Evolutionary conservation across 2,113 vertebrate species (phyloP), one percentile per base, ranked within the genome.

Genomic region (Zingel zingel): DNA sequence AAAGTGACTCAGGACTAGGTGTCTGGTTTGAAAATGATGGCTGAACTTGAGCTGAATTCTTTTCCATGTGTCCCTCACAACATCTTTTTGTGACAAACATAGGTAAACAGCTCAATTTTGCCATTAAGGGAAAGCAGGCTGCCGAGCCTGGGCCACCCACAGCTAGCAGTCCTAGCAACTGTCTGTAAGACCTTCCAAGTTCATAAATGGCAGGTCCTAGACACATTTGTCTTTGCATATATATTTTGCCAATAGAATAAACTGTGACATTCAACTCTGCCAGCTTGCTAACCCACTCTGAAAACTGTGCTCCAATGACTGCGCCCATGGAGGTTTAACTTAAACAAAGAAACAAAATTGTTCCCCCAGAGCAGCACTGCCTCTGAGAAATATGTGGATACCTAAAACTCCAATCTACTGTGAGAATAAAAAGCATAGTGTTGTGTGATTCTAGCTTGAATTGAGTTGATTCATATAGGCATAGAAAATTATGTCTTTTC

Each of bases 391-490:
- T 27, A 27, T 27, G 27, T 27, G 27, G 27, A 27, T 27, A 27
- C 27, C 27, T 27, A 27, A 27, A 27, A 27, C 27, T 27, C 27
- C 27, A 27, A 27, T 27, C 27, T 27, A 27, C 1, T 27, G 27
- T 27, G 27, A 27, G 27, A 27, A 27, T 27, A 27, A 2, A 27
- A 27, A 27, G 2, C 27, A 2, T 27, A 27, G 21, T 39, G 1
- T 19, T 73, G 30, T 64, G 33, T 65, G 21, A 82, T 73, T 69
- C 19, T 4, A 67, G 21, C 59, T 27, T 71, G 77, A 89, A 80
- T 88, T 85, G 78, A 65, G 21, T 45, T 62, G n/a, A 71, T 80
- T 33, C 30, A 30, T 30, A 30, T 30, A 4, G 3, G 30, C 30
- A 18, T 1, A 48, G 12, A 63, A n/a, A 65, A 67, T 33, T n/a